Conservation (phyloP, 1,140 invertebrate species). For the Augochlora pura region DNA sequence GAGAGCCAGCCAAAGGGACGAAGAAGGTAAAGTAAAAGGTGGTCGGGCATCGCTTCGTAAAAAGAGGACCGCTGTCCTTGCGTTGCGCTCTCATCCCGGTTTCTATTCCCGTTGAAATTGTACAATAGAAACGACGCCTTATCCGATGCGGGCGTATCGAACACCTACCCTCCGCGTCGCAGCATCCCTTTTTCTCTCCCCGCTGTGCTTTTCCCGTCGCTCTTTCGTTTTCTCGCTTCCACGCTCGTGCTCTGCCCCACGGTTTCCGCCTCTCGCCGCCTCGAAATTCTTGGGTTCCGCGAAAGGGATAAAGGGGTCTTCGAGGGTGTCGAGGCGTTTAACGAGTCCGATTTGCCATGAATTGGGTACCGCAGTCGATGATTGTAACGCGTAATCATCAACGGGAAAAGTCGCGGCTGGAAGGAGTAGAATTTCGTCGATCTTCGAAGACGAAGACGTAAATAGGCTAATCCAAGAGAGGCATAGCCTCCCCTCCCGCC, state of each 20-base stretch:
- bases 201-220: not conserved
- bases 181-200: slow-evolving; percentile 13
- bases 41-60: slow-evolving; percentile 28
- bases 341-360: slow-evolving; percentile 5
- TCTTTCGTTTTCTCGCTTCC: not conserved
- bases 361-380: slow-evolving; percentile 19
- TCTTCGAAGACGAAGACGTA: too few relatives aligned
- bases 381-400: not conserved
- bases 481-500: too few relatives aligned
- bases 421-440: not conserved
- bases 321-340: not conserved
- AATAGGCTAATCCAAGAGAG: too few relatives aligned
- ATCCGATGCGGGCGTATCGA: slow-evolving; percentile 54
- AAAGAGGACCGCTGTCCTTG: slow-evolving; percentile 22
- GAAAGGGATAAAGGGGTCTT: slow-evolving; percentile 18
- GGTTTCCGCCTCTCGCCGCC: not conserved
- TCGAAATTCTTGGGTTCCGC: slow-evolving; percentile 37
- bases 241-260: not conserved
- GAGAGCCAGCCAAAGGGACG: slow-evolving; percentile 43
- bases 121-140: slow-evolving; percentile 45
- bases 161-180: slow-evolving; percentile 23
- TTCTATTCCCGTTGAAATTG: slow-evolving; percentile 4
- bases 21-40: slow-evolving; percentile 11
- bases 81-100: slow-evolving; percentile 16
- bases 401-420: not conserved